Base-by-base conservation (phyloP, 2,113 vertebrate species). In the Amia ocellicauda region DNA sequence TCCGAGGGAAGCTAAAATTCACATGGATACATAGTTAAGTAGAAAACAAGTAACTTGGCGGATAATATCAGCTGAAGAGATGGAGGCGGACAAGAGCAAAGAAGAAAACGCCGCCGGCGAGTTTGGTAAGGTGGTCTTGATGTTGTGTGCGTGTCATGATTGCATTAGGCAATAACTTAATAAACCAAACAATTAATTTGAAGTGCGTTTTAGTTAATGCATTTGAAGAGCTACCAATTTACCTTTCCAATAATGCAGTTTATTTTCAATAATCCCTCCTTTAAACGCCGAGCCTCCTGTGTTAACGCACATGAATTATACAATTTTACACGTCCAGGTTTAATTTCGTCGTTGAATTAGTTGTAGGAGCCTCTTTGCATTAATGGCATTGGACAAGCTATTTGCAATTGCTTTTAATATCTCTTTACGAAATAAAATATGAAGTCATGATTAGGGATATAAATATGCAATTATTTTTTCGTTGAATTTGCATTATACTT, bases 131-230 rank as follows among this genome's bases (percentile, higher is more conserved):
- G 2, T 22, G 20, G 10, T 8, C 20, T 53, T 53, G 8, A 23
- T 53, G 20, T 53, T 53, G 20, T 53, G 23, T 53, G 20, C 51
- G 24, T 53, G 51, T 53, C 20, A 53, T 53, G 8, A 53, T 53
- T 53, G 51, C 51, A 53, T 53, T 53, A 53, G 43, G 7, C 43
- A 53, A 20, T 53, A 36, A 36, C 31, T 36, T 53, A 53, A 53
- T 53, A 53, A 7, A 53, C 20, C 20, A 53, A 26, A 7, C 20
- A 3, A 53, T 22, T 22, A 7, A 16, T 11, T 26, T 20, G 20
- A 13, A 53, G 11, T 9, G 24, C 5, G 3, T 16, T 53, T 53
- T 53, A 16, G 14, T 13, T 16, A 13, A 47, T 13, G n/a, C 43
- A 47, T n/a, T 47, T 47, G 4, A n/a, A 47, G 43, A 47, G 4